Evolutionary conservation across 2,888 invertebrate species (phyloP).

Genomic region (Geotrupes spiniger): DNA sequence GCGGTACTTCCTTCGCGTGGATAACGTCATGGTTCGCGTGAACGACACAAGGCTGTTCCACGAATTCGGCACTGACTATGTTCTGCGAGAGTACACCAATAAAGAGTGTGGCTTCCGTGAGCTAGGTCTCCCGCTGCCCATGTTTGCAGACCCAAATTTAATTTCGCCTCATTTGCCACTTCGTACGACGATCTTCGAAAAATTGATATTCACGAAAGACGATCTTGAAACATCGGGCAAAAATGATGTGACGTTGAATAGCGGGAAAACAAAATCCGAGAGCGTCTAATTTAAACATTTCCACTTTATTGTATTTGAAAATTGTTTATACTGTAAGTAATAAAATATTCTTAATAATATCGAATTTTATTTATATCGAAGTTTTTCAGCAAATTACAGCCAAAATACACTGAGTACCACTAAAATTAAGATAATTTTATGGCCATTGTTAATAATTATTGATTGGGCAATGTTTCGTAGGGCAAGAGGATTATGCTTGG

Average conservation of each 20-base stretch:
- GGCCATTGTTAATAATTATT: too few species aligned
- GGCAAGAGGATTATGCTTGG: too few species aligned
- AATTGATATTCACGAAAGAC: conserved; percentile 38
- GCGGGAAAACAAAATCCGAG: not conserved
- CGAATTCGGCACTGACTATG: conserved; percentile 70
- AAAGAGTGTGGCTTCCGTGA: conserved; percentile 72
- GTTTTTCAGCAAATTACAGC: too few species aligned
- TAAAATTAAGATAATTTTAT: too few species aligned
- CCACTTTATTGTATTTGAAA: not conserved
- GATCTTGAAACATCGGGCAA: not conserved
- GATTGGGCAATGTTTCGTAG: too few species aligned
- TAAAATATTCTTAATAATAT: conserved; percentile 16
- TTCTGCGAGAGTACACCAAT: conserved; percentile 79
- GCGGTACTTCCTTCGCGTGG: conserved; percentile 91
- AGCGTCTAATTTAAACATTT: not conserved
- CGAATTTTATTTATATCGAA: too few species aligned
- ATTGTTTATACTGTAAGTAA: conserved; percentile 17
- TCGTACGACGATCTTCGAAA: conserved; percentile 48
- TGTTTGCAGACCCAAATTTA: conserved; percentile 67
- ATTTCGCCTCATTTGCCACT: conserved; percentile 65
- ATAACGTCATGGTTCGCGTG: conserved; percentile 83
- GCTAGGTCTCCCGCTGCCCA: conserved; percentile 60
- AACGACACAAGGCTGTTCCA: conserved; percentile 87
- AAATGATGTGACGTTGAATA: not conserved
- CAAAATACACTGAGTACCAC: too few species aligned